A percentile compares a stretch with the other conserved stretches of the same genome.
These are phyloP conservation scores for Hyposoter dolosus DNA, from an alignment of 2,888 invertebrate genomes.

Conservation along the genomic window DNA sequence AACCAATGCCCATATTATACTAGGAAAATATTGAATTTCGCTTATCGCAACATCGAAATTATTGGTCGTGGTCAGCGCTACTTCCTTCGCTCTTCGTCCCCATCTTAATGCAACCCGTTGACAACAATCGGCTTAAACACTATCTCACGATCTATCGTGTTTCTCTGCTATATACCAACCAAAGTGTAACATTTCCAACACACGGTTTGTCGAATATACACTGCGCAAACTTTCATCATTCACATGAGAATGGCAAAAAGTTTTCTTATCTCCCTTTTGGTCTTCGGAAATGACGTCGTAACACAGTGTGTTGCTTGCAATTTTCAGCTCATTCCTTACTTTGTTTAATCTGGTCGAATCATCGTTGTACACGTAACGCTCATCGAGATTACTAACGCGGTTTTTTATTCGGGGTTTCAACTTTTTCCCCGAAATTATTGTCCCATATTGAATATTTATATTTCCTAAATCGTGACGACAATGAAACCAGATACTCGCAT, in stretches of 20 bases:
- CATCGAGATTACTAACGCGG: background rate
- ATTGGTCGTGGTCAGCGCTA: slow-evolving; percentile 70
- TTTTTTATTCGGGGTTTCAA: background rate
- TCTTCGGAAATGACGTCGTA: background rate
- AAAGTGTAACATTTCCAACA: slow-evolving; percentile 15
- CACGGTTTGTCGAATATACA: background rate
- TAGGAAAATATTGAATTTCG: slow-evolving; percentile 81
- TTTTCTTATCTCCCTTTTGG: slow-evolving; percentile 1
- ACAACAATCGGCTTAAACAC: slow-evolving; percentile 33
- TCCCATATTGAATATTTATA: background rate
- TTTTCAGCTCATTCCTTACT: background rate
- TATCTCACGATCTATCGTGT: slow-evolving; percentile 34
- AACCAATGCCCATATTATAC: slow-evolving; percentile 73
- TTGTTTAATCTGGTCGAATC: background rate
- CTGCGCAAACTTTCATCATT: slow-evolving; percentile 2
- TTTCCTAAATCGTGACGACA: background rate
- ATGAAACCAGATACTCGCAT: background rate
- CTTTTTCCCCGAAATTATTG: background rate
- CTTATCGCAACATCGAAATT: slow-evolving; percentile 78
- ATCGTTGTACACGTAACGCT: background rate
- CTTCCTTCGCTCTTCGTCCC: slow-evolving; percentile 2
- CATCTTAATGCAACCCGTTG: slow-evolving; percentile 4
- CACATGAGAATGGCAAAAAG: background rate
- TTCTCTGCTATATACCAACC: background rate
- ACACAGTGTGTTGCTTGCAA: background rate